Conservation (phyloP, 1,140 invertebrate species). For the Pseudomyrmex gracilis region DNA sequence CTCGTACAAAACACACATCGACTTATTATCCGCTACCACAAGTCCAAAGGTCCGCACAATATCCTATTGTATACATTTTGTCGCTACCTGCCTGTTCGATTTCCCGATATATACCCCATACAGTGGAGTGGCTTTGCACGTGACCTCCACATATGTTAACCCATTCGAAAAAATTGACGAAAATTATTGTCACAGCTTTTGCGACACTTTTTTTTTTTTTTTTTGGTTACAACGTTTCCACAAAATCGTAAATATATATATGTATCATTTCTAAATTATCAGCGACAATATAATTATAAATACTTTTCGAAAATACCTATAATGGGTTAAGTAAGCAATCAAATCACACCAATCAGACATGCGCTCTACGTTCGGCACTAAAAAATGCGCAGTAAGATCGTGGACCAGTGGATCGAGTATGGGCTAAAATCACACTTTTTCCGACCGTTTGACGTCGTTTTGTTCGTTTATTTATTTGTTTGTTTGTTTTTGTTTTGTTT, state of each 20-base stretch:
- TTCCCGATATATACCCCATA: background rate
- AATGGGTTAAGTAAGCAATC: background rate
- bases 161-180: background rate
- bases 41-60: constrained; percentile 15
- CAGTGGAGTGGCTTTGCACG: background rate
- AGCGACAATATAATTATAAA: background rate
- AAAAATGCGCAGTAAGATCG: constrained; percentile 8
- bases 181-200: constrained; percentile 10
- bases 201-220: too few relatives aligned
- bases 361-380: background rate
- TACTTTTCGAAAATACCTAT: background rate
- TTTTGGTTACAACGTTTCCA: background rate
- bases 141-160: background rate
- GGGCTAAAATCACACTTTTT: constrained; percentile 11
- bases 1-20: constrained; percentile 38
- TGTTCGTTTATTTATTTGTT: background rate
- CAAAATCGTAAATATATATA: background rate
- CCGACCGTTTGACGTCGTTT: constrained; percentile 37
- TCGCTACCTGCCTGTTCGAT: constrained; percentile 32
- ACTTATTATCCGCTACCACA: constrained; percentile 6
- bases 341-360: background rate
- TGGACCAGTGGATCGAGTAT: constrained; percentile 28
- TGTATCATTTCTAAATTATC: background rate
- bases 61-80: constrained; percentile 8
- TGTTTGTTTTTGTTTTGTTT: background rate